Evolutionary conservation across 2,797 vertebrate genomes (phyloP).

Genomic region (Tokudaia muenninki): DNA sequence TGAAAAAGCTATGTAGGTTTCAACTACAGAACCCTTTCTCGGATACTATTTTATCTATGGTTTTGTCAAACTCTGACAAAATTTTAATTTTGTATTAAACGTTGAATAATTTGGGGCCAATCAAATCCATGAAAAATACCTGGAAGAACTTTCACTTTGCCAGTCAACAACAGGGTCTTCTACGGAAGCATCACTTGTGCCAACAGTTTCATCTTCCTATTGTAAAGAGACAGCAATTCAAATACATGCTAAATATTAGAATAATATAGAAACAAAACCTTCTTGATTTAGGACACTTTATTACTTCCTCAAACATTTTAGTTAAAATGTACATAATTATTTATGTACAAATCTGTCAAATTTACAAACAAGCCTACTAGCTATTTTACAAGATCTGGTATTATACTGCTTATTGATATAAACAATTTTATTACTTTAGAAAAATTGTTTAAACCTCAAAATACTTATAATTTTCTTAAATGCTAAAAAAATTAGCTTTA

Average conservation of each 20-base stretch:
- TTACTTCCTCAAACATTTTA: neutral
- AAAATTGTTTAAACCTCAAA: slow-evolving; percentile 31
- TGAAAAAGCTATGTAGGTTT: slow-evolving; percentile 39
- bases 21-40: neutral
- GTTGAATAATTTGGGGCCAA: slow-evolving; percentile 44
- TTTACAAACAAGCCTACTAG: slow-evolving; percentile 2
- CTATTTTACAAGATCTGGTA: slow-evolving; percentile 33
- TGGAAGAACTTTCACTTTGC: slow-evolving; percentile 98
- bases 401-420: slow-evolving; percentile 29
- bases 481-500: slow-evolving; percentile 37
- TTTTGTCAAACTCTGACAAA: slow-evolving; percentile 41
- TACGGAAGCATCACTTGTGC: slow-evolving; percentile 92
- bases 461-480: slow-evolving; percentile 21
- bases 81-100: slow-evolving; percentile 32
- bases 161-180: slow-evolving; percentile 93
- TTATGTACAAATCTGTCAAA: slow-evolving; percentile 8
- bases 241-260: neutral
- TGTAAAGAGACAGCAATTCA: slow-evolving; percentile 63
- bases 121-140: slow-evolving; percentile 87
- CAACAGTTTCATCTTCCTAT: slow-evolving; percentile 92
- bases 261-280: neutral
- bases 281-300: neutral
- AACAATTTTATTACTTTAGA: slow-evolving; percentile 54
- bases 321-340: slow-evolving; percentile 38
- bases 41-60: slow-evolving; percentile 37